Percentiles rank a stretch among this genome's conserved stretches.
Conservation (phyloP, 2,797 vertebrate species). For the Gymnothorax reevesii region DNA sequence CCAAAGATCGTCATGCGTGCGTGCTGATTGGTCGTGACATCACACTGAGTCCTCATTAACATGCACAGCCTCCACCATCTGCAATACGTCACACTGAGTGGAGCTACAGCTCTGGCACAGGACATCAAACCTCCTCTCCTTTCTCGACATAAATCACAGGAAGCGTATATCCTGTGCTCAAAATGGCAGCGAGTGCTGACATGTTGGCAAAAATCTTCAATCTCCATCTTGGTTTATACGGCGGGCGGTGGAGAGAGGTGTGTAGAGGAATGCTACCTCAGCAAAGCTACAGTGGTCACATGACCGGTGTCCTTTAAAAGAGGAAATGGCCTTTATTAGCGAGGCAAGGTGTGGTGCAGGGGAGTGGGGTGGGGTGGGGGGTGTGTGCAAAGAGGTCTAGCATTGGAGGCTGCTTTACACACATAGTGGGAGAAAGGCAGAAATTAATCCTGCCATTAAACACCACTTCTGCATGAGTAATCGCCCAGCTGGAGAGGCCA, state of each 20-base stretch:
- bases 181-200: neutral
- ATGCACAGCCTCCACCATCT: neutral
- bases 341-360: neutral
- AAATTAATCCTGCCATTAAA: slow-evolving; percentile 40
- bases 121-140: neutral
- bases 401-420: neutral
- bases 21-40: slow-evolving; percentile 10
- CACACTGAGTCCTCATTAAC: slow-evolving; percentile 17
- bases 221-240: neutral
- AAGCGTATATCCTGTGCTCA: neutral
- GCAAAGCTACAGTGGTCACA: neutral
- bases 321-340: slow-evolving; percentile 6
- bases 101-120: neutral
- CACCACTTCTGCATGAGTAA: slow-evolving; percentile 37
- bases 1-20: too few relatives aligned
- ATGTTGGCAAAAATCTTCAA: neutral
- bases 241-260: neutral
- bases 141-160: neutral
- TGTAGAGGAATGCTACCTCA: neutral
- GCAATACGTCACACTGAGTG: neutral
- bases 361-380: neutral
- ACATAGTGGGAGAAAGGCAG: slow-evolving; percentile 27
- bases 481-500: slow-evolving; percentile 28
- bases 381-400: neutral
- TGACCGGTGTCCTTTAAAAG: slow-evolving; percentile 11